A percentile compares a stretch with the other conserved stretches of the same genome.
phyloP scores from a whole-genome alignment of 2,113 vertebrate species.

The Dasypus novemcinctus region DNA sequence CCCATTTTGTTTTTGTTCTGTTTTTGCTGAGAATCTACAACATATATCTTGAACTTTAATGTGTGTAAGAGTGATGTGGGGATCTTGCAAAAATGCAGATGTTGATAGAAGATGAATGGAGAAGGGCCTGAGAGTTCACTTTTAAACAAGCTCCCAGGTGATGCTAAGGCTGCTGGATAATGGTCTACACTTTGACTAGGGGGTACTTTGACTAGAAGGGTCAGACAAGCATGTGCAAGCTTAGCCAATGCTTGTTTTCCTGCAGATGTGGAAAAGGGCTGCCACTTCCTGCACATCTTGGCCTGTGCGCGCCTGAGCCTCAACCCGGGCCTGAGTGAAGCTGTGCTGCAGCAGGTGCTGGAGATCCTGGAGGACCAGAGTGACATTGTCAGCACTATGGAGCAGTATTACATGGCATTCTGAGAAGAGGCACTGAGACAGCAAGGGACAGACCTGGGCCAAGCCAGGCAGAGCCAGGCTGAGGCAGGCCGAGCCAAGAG shows the following conservation, averaged over 20 bases:
- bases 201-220: neutral
- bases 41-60: neutral
- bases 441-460: neutral
- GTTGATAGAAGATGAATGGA: neutral
- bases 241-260: too few relatives aligned
- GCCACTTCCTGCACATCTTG: too few relatives aligned
- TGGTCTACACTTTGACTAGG: neutral
- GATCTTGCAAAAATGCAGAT: neutral
- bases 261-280: too few relatives aligned
- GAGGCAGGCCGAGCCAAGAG: too few relatives aligned
- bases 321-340: slow-evolving; percentile 85
- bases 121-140: neutral
- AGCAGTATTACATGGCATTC: too few relatives aligned
- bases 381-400: slow-evolving; percentile 91
- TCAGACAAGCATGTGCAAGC: neutral
- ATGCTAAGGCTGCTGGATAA: neutral
- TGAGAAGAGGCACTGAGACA: slow-evolving; percentile 70
- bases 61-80: neutral
- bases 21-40: neutral
- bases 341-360: slow-evolving; percentile 87
- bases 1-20: neutral
- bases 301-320: too few relatives aligned
- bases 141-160: neutral
- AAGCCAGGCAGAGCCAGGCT: too few relatives aligned
- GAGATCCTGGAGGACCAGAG: slow-evolving; percentile 91